Evolutionary conservation across 2,113 vertebrate genomes (phyloP).

Genomic region (Ovis aries): DNA sequence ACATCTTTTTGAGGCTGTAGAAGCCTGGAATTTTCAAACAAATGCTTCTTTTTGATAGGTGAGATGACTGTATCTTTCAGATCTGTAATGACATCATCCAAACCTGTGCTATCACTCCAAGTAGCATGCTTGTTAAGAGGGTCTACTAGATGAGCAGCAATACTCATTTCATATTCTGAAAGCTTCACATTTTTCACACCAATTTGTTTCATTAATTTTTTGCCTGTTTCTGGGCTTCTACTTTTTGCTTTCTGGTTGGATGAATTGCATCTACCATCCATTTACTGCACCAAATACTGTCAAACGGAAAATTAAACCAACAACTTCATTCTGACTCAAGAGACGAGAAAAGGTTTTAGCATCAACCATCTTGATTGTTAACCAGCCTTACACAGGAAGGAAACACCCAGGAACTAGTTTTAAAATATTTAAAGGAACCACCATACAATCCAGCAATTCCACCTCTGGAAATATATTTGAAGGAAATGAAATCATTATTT

Average conservation of each 20-base stretch:
- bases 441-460: not conserved
- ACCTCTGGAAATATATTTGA: not conserved
- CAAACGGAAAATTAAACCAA: constrained; percentile 94
- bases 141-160: constrained; percentile 96
- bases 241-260: constrained; percentile 96
- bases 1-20: constrained; percentile 98
- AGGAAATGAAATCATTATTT: not conserved
- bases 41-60: constrained; percentile 94
- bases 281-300: constrained; percentile 98
- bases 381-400: not conserved
- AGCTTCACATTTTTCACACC: constrained; percentile 97
- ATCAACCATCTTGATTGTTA: constrained; percentile 88
- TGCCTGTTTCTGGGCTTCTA: constrained; percentile 98
- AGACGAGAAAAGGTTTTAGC: constrained; percentile 90
- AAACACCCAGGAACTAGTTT: not conserved
- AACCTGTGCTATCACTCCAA: constrained; percentile 94
- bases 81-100: constrained; percentile 97
- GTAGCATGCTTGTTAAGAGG: constrained; percentile 96
- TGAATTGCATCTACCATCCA: constrained; percentile 99
- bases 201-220: constrained; percentile 97
- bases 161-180: constrained; percentile 98
- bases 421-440: not conserved
- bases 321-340: constrained; percentile 95
- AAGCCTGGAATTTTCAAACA: constrained; percentile 94
- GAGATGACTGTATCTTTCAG: constrained; percentile 96